A percentile compares a stretch with the other conserved stretches of the same genome.
Evolutionary conservation across 2,113 vertebrate genomes (phyloP).

Genomic region (rat (Rattus norvegicus)): DNA sequence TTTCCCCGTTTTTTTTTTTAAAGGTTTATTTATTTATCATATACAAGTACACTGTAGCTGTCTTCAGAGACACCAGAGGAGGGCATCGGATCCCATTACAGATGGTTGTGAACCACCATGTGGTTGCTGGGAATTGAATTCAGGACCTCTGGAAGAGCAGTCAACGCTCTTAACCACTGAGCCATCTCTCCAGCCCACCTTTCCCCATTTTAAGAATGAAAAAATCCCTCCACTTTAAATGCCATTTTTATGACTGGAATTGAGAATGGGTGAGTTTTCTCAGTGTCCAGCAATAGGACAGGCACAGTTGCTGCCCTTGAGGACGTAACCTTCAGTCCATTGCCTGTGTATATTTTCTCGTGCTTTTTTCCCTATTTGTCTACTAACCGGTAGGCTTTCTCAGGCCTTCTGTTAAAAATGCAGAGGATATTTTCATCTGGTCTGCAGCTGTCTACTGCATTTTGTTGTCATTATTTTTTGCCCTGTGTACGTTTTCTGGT

Average conservation of each 20-base stretch:
- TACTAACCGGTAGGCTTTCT: neutral
- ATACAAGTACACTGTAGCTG: too few relatives aligned
- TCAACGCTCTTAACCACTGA: too few relatives aligned
- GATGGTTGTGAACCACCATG: too few relatives aligned
- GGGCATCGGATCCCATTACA: too few relatives aligned
- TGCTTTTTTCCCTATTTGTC: neutral
- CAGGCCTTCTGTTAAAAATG: neutral
- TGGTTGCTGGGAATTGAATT: too few relatives aligned
- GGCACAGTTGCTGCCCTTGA: too few relatives aligned
- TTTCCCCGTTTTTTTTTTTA: neutral
- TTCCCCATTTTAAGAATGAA: neutral
- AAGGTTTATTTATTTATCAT: too few relatives aligned
- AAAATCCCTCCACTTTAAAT: slow-evolving; percentile 19
- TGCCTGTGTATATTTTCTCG: neutral
- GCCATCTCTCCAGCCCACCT: too few relatives aligned
- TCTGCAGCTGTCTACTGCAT: neutral
- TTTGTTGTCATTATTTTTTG: slow-evolving; percentile 35
- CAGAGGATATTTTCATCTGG: slow-evolving; percentile 11
- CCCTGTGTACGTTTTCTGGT: slow-evolving; percentile 15
- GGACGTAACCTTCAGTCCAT: neutral
- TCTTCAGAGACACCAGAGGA: too few relatives aligned
- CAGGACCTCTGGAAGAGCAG: too few relatives aligned
- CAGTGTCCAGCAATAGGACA: neutral
- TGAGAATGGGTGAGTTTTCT: slow-evolving; percentile 1
- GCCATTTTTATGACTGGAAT: slow-evolving; percentile 29